Percentiles rank a stretch among this genome's conserved stretches.
Conservation (phyloP, 2,888 invertebrate species). For the Agrochola litura region DNA sequence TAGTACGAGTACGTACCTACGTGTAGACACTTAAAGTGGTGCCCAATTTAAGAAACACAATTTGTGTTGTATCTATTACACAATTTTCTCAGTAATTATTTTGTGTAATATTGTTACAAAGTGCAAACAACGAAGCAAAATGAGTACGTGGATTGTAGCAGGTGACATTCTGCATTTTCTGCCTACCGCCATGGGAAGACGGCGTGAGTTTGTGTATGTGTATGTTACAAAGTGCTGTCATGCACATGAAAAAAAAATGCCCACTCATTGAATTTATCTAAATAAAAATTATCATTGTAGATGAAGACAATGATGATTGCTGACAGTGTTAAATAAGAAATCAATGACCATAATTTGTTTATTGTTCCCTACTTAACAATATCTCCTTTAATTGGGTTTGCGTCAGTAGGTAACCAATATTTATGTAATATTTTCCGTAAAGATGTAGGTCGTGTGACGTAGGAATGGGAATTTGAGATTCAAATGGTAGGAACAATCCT, state of each 20-base stretch:
- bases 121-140: too few relatives aligned
- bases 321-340: conserved; percentile 13
- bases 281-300: conserved; percentile 7
- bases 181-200: too few relatives aligned
- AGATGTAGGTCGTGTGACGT: conserved; percentile 5
- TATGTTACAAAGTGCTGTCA: not conserved
- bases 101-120: conserved; percentile 27
- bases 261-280: not conserved
- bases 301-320: conserved; percentile 8
- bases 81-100: conserved; percentile 26
- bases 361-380: not conserved
- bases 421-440: not conserved
- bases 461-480: not conserved
- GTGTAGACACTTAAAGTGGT: conserved; percentile 21
- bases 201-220: too few relatives aligned
- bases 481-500: not conserved
- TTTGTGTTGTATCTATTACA: conserved; percentile 13
- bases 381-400: not conserved
- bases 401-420: not conserved
- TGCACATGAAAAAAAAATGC: conserved; percentile 8
- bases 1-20: not conserved
- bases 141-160: too few relatives aligned
- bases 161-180: too few relatives aligned
- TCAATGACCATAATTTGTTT: conserved; percentile 14
- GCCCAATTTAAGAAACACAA: conserved; percentile 33